Conservation (phyloP, 2,797 vertebrate species). For the Helostoma temminkii region DNA sequence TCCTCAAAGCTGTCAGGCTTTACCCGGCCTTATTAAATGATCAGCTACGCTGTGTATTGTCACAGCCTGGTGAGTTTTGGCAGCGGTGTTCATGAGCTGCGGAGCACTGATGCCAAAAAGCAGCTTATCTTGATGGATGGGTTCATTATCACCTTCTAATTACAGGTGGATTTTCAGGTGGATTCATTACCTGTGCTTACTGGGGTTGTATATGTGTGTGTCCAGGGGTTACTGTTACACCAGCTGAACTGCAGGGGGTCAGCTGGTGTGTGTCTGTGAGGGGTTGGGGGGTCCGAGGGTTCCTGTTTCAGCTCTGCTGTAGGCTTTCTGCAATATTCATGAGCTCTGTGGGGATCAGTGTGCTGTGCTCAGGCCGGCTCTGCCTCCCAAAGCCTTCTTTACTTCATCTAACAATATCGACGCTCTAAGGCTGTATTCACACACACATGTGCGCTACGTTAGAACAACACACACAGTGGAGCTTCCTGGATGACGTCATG, state of each 20-base stretch:
- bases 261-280: conserved; percentile 72
- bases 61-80: conserved; percentile 73
- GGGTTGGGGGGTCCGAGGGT: conserved; percentile 54
- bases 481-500: not conserved
- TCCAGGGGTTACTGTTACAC: conserved; percentile 77
- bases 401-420: conserved; percentile 36
- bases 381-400: conserved; percentile 64
- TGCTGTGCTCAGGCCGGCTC: conserved; percentile 56
- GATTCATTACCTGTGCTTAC: conserved; percentile 86
- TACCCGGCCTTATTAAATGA: conserved; percentile 77
- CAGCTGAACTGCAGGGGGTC: conserved; percentile 76
- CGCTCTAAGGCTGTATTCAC: conserved; percentile 9
- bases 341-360: conserved; percentile 74
- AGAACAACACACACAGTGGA: not conserved
- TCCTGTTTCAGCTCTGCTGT: conserved; percentile 85
- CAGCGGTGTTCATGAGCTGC: conserved; percentile 60
- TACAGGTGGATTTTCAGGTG: conserved; percentile 90
- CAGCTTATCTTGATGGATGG: conserved; percentile 86
- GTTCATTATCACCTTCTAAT: conserved; percentile 92
- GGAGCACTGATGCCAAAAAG: conserved; percentile 80
- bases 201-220: conserved; percentile 57
- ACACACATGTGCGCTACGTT: not conserved
- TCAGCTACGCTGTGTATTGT: conserved; percentile 71
- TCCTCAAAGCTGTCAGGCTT: conserved; percentile 58
- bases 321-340: conserved; percentile 83